Base-by-base conservation (phyloP, 2,888 invertebrate genomes). In the Psococerastis gibbosa region DNA sequence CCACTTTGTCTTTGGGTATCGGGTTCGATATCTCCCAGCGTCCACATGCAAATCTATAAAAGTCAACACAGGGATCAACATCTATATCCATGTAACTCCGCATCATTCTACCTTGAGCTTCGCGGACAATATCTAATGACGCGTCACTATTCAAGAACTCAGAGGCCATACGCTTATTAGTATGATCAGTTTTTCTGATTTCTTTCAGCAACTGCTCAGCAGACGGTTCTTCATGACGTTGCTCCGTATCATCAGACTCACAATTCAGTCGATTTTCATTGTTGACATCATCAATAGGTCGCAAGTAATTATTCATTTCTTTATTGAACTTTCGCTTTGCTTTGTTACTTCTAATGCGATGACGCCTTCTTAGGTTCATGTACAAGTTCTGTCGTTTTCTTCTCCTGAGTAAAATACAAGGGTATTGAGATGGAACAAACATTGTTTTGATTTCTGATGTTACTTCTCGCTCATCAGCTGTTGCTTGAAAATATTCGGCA, bases 1-100 rank as follows among this genome's bases (percentile, higher is more conserved):
- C 78, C 4, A 83, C 78, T 61, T 85, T 82, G 54, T 89, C 89
- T 42, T 82, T 77, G 2, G 91, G 91, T 54, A 91, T 84, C 0
- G 84, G 81, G 61, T 89, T 83, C 33, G 75, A 66, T 42, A 73
- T 71, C 23, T 78, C 73, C 88, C 88, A 89, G 53, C 84, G 84
- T 1, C 88, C 88, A 57, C 79, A 88, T 1, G 87, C 79, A 53
- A 76, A 88, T 53, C 80, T 75, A 57, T 84, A 87, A 57, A 87
- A 87, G 56, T 87, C 84, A 3, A 73, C 66, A 56, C 87, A 87
- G 0, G 87, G 85, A 56, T 83, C 73, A 1, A 70, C 70, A 20
- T 64, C 65, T 1, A 59, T 60, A 53, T 87, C 79, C 80, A 87
- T 84, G 53, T 78, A 80, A 45, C 72, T 73, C 50, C 66, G 66